Evolutionary conservation across 2,888 invertebrate genomes (phyloP), one percentile per base, ranked within the genome.

Genomic region (Ophion slaviceki): DNA sequence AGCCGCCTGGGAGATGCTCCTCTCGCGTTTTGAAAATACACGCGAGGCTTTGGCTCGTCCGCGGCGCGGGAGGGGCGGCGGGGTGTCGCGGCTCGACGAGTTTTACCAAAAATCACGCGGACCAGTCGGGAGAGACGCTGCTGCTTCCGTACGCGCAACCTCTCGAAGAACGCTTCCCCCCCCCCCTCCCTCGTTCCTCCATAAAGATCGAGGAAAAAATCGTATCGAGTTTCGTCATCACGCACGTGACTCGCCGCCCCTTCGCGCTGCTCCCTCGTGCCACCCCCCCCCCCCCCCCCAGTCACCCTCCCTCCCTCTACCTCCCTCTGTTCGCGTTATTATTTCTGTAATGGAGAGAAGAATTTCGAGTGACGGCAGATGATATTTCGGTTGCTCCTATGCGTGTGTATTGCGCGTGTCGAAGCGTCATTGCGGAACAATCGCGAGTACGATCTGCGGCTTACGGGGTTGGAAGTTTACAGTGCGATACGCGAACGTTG

Each of bases 21-120:
- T 70, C 71, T 80, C 68, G 47, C 75, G 71, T 85, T 76, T 76
- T 86, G 76, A 87, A 87, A 87, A 87, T 87, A 87, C 85, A 83
- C 87, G 86, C 85, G 85, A 85, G 66, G 81, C 47, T 59, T 24
- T 10, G 74, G 20, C 20, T 70, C 36, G 67, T 17, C 36, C 10
- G 8, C 28, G 53, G 47, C 53, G 70, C 76, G 75, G 70, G 74
- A 77, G 81, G 71, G 70, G 59, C 66, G 71, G 71, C 53, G 75
- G 32, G 59, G 28, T 32, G 57, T 40, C 28, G 62, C n/a, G 61
- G 61, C 61, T 20, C 24, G 20, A 20, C 20, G 20, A 61, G 36
- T 61, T 80, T 66, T 62, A 78, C 32, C 32, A 17, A 72, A 77
- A 74, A 80, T 70, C 53, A 53, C 53, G 32, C 45, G 45, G 62